These are phyloP conservation scores for Trichosurus vulpecula DNA, from an alignment of 2,797 vertebrate genomes.

Conservation along the genomic window DNA sequence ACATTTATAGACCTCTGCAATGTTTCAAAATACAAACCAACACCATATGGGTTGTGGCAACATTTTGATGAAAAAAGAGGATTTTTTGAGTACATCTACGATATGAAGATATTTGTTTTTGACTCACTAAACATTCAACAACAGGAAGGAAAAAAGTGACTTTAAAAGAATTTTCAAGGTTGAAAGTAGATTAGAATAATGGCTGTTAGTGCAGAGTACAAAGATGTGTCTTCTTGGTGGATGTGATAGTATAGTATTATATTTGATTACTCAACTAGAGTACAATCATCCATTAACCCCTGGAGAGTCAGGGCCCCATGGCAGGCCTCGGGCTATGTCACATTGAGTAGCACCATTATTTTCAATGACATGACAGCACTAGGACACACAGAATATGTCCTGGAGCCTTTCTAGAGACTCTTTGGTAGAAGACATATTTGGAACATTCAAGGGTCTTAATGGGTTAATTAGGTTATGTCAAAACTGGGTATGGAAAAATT, in stretches of 20 bases:
- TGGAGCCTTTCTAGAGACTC: slow-evolving; percentile 50
- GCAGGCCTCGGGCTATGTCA: slow-evolving; percentile 30
- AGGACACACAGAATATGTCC: slow-evolving; percentile 4
- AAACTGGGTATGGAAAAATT: not conserved
- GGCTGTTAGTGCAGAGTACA: slow-evolving; percentile 64
- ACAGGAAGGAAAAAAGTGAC: slow-evolving; percentile 56
- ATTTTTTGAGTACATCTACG: slow-evolving; percentile 11
- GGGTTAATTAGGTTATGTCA: slow-evolving; percentile 48
- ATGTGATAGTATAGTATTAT: slow-evolving; percentile 59
- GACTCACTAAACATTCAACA: slow-evolving; percentile 54
- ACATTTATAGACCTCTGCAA: not conserved
- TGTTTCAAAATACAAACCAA: not conserved
- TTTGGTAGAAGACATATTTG: slow-evolving; percentile 63
- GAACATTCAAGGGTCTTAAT: slow-evolving; percentile 49
- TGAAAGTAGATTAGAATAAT: slow-evolving; percentile 76
- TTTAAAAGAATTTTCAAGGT: slow-evolving; percentile 76
- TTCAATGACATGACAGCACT: slow-evolving; percentile 58
- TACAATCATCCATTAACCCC: slow-evolving; percentile 73
- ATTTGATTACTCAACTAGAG: slow-evolving; percentile 78
- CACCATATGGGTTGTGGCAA: not conserved
- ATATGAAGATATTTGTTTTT: slow-evolving; percentile 51
- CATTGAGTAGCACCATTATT: slow-evolving; percentile 53
- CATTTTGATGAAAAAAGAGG: slow-evolving; percentile 12
- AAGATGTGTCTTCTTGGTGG: slow-evolving; percentile 51
- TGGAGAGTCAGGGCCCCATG: slow-evolving; percentile 36